phyloP scores from a whole-genome alignment of 2,888 invertebrate genomes.

The Dasysyrphus albostriatus region DNA sequence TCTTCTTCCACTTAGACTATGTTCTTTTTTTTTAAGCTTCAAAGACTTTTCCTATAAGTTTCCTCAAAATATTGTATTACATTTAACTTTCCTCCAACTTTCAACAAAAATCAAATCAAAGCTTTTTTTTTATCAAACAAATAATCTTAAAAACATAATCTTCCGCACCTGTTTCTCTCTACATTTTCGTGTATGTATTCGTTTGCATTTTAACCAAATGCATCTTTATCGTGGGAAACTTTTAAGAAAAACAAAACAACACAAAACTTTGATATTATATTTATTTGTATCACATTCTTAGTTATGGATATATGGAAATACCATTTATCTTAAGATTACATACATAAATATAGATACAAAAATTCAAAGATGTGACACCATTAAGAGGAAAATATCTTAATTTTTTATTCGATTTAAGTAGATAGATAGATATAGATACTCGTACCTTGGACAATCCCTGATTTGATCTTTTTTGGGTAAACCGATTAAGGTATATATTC shows the following conservation, averaged over 20 bases:
- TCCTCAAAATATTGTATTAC: too few species aligned
- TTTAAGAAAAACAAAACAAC: neutral
- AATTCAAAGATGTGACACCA: conserved; percentile 29
- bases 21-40: neutral
- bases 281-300: conserved; percentile 38
- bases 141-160: neutral
- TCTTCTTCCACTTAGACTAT: too few species aligned
- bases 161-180: neutral
- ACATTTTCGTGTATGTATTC: neutral
- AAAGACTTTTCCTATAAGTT: neutral
- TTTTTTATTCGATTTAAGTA: conserved; percentile 8
- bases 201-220: neutral
- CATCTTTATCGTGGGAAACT: conserved; percentile 22
- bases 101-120: neutral
- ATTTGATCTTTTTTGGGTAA: conserved; percentile 28
- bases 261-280: neutral
- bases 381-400: conserved; percentile 35
- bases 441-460: conserved; percentile 5
- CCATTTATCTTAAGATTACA: conserved; percentile 36
- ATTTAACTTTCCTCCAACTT: neutral
- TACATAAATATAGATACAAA: neutral
- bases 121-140: neutral
- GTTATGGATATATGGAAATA: conserved; percentile 8
- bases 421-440: neutral
- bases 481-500: conserved; percentile 18